Evolutionary conservation across 2,888 invertebrate species (phyloP).

Genomic region (Cheilosia vulpina): DNA sequence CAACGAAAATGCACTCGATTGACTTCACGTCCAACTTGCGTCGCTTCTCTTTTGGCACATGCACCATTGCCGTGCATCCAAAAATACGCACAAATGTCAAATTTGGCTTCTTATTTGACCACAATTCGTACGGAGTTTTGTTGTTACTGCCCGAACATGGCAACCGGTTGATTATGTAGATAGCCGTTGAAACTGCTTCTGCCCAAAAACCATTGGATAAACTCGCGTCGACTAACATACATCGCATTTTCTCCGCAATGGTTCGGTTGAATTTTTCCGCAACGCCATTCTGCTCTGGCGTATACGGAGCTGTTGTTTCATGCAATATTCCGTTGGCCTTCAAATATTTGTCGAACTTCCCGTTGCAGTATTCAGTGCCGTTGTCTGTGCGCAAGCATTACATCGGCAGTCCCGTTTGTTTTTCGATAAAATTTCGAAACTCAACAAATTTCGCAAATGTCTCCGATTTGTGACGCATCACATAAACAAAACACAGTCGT

Average conservation of each 20-base stretch:
- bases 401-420: conserved; percentile 4
- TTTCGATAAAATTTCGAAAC: conserved; percentile 17
- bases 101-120: too few species aligned
- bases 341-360: conserved; percentile 14
- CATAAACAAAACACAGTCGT: conserved; percentile 17
- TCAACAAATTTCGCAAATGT: conserved; percentile 14
- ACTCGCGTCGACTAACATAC: conserved; percentile 41
- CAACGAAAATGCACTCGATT: conserved; percentile 46
- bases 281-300: conserved; percentile 34
- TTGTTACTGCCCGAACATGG: too few species aligned
- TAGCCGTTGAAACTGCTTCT: conserved; percentile 14
- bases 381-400: conserved; percentile 50
- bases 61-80: conserved; percentile 55
- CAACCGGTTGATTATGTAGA: too few species aligned
- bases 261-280: conserved; percentile 38
- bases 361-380: conserved; percentile 31
- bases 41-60: conserved; percentile 36
- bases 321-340: conserved; percentile 26
- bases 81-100: too few species aligned
- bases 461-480: conserved; percentile 7
- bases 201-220: conserved; percentile 6
- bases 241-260: conserved; percentile 35
- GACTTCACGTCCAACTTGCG: conserved; percentile 40
- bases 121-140: too few species aligned
- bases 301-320: conserved; percentile 42